Evolutionary conservation across 1,140 invertebrate species (phyloP).

Genomic region (Halesus radiatus): DNA sequence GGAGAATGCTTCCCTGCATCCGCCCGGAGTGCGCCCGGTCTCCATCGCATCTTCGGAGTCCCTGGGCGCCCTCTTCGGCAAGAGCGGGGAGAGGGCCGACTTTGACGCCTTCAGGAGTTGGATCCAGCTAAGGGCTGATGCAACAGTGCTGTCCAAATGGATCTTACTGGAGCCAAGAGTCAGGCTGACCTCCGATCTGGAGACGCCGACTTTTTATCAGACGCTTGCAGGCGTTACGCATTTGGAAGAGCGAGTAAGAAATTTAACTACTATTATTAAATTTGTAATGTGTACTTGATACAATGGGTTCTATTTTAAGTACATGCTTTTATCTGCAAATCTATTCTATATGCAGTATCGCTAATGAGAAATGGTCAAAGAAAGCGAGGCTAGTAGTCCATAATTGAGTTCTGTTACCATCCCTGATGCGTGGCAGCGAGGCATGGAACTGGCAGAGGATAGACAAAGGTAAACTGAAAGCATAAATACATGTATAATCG

Average conservation of each 20-base stretch:
- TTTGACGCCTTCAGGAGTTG: slow-evolving; percentile 80
- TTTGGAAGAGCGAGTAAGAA: slow-evolving; percentile 77
- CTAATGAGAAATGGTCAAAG: no score
- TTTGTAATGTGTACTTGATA: no score
- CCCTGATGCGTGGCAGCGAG: no score
- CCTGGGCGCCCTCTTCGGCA: slow-evolving; percentile 69
- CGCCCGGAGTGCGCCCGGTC: slow-evolving; percentile 58
- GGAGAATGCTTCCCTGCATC: slow-evolving; percentile 67
- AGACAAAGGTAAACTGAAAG: no score
- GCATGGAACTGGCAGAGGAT: no score
- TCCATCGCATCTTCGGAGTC: slow-evolving; percentile 63
- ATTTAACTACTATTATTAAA: no score
- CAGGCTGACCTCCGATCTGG: slow-evolving; percentile 82
- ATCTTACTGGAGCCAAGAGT: slow-evolving; percentile 79
- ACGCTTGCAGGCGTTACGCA: slow-evolving; percentile 92
- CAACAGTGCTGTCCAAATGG: slow-evolving; percentile 87
- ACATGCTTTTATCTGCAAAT: no score
- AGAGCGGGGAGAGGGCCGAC: slow-evolving; percentile 71
- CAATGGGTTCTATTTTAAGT: no score
- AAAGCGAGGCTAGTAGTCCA: no score
- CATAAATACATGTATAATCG: no score
- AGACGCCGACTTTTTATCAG: slow-evolving; percentile 93
- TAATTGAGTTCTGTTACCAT: no score
- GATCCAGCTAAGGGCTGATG: slow-evolving; percentile 79
- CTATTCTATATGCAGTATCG: no score